Percentiles rank a stretch among this genome's conserved stretches.
Evolutionary conservation across 2,113 vertebrate species (phyloP).

Genomic region (Phalacrocorax pelagicus): DNA sequence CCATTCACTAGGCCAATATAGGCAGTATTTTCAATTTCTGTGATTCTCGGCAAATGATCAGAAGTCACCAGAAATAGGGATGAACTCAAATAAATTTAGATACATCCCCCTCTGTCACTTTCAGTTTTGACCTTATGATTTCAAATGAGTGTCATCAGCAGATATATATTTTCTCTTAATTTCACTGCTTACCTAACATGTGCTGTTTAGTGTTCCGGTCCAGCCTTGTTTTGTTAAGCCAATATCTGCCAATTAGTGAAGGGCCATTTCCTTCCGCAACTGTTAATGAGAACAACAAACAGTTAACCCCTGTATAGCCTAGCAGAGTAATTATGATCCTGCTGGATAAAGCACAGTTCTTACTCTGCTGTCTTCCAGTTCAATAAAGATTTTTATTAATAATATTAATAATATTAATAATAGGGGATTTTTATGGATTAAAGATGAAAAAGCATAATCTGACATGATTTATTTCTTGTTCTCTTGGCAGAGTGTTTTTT

Average conservation of each 20-base stretch:
- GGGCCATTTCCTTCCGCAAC: background rate
- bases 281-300: background rate
- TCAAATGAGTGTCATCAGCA: background rate
- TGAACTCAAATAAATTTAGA: background rate
- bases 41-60: background rate
- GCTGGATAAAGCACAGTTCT: background rate
- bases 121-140: background rate
- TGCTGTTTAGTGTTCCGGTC: background rate
- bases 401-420: no score
- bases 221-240: background rate
- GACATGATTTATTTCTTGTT: background rate
- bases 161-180: background rate
- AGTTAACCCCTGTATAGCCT: background rate
- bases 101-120: background rate
- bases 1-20: background rate
- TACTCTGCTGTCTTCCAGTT: background rate
- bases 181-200: background rate
- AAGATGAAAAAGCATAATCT: background rate
- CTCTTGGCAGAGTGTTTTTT: background rate
- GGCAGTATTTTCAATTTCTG: background rate
- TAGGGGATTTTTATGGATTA: background rate
- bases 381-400: background rate
- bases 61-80: background rate
- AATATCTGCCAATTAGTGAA: background rate
- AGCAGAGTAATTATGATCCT: background rate